These are phyloP conservation scores for Neoascia interrupta DNA, from an alignment of 2,888 invertebrate species.

Conservation along the genomic window DNA sequence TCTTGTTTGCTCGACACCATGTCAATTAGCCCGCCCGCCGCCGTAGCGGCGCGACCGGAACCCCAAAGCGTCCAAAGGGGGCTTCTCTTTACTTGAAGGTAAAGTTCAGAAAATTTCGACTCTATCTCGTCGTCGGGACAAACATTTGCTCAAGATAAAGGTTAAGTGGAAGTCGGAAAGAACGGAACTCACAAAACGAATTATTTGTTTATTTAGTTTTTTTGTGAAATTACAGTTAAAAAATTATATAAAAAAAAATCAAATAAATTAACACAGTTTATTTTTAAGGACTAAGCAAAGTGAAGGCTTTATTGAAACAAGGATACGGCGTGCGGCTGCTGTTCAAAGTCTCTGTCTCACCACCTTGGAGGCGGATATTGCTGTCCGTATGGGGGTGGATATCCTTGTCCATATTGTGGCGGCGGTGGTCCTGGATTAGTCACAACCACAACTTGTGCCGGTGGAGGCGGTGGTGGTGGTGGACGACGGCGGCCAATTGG, in stretches of 20 bases:
- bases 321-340: too few species aligned
- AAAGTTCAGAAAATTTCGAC: neutral
- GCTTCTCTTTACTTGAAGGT: neutral
- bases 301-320: neutral
- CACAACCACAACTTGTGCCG: conserved; percentile 54
- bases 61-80: too few species aligned
- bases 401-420: conserved; percentile 55
- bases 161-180: conserved; percentile 1
- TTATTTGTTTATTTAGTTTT: neutral
- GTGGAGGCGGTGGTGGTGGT: conserved; percentile 52
- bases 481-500: conserved; percentile 46
- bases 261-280: conserved; percentile 28
- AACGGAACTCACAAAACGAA: neutral
- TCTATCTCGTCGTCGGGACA: conserved; percentile 1
- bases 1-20: conserved; percentile 40
- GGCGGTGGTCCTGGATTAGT: conserved; percentile 54
- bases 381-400: conserved; percentile 42
- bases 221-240: neutral
- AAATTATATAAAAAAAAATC: neutral
- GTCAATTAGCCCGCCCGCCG: conserved; percentile 29
- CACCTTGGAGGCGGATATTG: conserved; percentile 51
- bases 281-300: conserved; percentile 12
- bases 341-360: conserved; percentile 19
- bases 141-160: conserved; percentile 26
- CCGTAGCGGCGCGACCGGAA: neutral